phyloP scores from a whole-genome alignment of 2,888 invertebrate genomes.

The Ligdia adustata region DNA sequence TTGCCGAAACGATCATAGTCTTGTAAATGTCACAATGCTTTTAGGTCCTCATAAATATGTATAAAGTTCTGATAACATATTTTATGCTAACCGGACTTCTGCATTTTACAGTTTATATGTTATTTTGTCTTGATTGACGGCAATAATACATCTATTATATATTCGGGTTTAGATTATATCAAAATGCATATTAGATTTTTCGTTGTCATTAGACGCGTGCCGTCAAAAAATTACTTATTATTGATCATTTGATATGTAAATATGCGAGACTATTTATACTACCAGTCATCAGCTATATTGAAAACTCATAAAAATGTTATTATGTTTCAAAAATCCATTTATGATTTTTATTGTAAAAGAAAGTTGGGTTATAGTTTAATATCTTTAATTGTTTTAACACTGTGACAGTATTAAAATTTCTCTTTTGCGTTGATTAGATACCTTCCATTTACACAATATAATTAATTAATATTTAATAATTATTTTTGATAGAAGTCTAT shows the following conservation, averaged over 20 bases:
- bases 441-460: too few relatives aligned
- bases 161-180: slow-evolving; percentile 26
- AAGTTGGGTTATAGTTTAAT: slow-evolving; percentile 25
- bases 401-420: slow-evolving; percentile 13
- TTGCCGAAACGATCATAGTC: slow-evolving; percentile 9
- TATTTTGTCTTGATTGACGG: slow-evolving; percentile 13
- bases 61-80: slow-evolving; percentile 15
- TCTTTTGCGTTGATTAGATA: slow-evolving; percentile 4
- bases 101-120: slow-evolving; percentile 19
- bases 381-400: slow-evolving; percentile 14
- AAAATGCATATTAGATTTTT: slow-evolving; percentile 26
- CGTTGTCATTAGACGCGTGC: slow-evolving; percentile 38
- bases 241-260: slow-evolving; percentile 40
- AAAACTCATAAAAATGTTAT: slow-evolving; percentile 39
- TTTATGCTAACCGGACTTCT: slow-evolving; percentile 11
- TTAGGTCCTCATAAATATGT: slow-evolving; percentile 24
- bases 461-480: too few relatives aligned
- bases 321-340: slow-evolving; percentile 36
- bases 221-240: slow-evolving; percentile 30
- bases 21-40: slow-evolving; percentile 30
- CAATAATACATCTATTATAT: slow-evolving; percentile 12
- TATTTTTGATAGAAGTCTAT: too few relatives aligned
- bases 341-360: slow-evolving; percentile 33
- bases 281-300: slow-evolving; percentile 38
- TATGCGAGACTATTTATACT: slow-evolving; percentile 37